Evolutionary conservation across 1,140 invertebrate species (phyloP), one percentile per base, ranked within the genome.

Genomic region (Hirudo medicinalis): DNA sequence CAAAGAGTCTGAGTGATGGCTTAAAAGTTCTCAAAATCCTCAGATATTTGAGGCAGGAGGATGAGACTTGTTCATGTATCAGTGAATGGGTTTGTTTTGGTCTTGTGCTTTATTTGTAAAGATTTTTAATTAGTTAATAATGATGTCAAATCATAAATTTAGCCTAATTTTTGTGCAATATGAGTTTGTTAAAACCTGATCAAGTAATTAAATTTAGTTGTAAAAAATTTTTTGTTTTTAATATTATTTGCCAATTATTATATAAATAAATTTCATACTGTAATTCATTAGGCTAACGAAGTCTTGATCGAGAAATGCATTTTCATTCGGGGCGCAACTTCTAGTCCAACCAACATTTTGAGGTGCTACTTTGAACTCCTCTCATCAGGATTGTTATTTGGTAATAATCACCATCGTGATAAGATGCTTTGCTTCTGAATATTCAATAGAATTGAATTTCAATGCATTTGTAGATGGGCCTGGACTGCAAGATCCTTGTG

Each of bases 21-120:
- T 63, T 63, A 63, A 63, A 63, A n/a, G 19, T n/a, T 22, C 22
- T 63, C 0, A 63, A 63, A 32, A 63, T 63, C 29, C 29, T 63
- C 29, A 63, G 29, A 32, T 13, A 63, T 9, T 63, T 63, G 19
- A 63, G 29, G 19, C 9, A 11, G 57, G 57, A 63, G 15, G 9
- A 32, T 20, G 11, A 32, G 29, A 32, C 22, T 11, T 22, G 22
- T 32, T 22, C 22, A 4, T 32, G 8, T 15, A 63, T 63, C 29
- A 25, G 22, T n/a, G 57, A 63, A 25, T 63, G 57, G 57, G 57
- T 63, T 63, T 13, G 29, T 63, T 49, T 36, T 6, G 6, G 43
- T 49, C 13, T 11, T 49, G 1, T 49, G 43, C 43, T 17, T 49
- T 49, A 5, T 17, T 17, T 13, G 9, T 49, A 15, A 49, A 49